A percentile compares a stretch with the other conserved stretches of the same genome.
phyloP scores from a whole-genome alignment of 2,113 vertebrate species.

The Ptychochromis oligacanthus region DNA sequence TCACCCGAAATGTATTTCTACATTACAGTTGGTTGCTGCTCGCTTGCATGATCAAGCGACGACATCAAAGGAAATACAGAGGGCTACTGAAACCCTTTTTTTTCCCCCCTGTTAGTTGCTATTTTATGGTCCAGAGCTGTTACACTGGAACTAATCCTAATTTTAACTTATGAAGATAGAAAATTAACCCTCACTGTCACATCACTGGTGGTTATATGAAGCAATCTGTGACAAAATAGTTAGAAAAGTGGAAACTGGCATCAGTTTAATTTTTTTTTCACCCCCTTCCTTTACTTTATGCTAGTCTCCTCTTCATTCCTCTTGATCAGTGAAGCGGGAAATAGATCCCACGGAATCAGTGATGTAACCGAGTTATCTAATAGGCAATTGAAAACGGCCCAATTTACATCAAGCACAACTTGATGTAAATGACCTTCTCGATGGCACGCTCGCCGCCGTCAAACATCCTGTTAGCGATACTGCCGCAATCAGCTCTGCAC shows the following conservation, averaged over 20 bases:
- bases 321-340: slow-evolving; percentile 64
- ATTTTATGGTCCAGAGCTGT: slow-evolving; percentile 25
- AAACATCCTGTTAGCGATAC: slow-evolving; percentile 43
- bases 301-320: slow-evolving; percentile 22
- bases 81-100: slow-evolving; percentile 7
- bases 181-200: slow-evolving; percentile 5
- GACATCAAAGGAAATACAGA: slow-evolving; percentile 62
- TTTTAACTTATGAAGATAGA: slow-evolving; percentile 27
- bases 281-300: neutral
- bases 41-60: slow-evolving; percentile 57
- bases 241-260: neutral
- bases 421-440: slow-evolving; percentile 61
- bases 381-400: slow-evolving; percentile 56
- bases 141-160: slow-evolving; percentile 18
- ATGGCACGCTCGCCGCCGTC: neutral
- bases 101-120: neutral
- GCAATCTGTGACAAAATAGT: neutral
- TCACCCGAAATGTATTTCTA: slow-evolving; percentile 51
- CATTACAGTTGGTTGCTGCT: slow-evolving; percentile 49
- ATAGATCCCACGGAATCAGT: slow-evolving; percentile 50
- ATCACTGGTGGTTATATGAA: neutral
- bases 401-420: slow-evolving; percentile 46
- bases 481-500: slow-evolving; percentile 33
- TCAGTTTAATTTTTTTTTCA: neutral
- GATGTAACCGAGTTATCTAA: slow-evolving; percentile 63